phyloP scores from a whole-genome alignment of 1,140 invertebrate genomes.

The Asbolus verrucosus region DNA sequence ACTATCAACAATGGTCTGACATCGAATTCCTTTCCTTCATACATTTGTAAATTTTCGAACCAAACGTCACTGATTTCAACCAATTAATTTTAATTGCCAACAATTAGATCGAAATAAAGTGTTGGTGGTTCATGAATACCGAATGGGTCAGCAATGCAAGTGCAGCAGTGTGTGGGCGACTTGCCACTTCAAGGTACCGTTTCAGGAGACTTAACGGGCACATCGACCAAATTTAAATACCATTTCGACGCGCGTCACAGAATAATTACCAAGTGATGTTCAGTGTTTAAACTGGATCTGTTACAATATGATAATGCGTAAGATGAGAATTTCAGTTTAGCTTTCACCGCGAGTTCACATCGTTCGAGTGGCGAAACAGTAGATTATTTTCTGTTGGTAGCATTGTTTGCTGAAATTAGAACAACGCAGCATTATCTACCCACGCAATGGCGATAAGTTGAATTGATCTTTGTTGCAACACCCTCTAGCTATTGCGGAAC shows the following conservation, averaged over 20 bases:
- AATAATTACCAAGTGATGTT: too few species aligned
- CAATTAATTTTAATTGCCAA: conserved; percentile 30
- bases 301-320: conserved; percentile 6
- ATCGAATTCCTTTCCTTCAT: conserved; percentile 7
- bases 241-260: too few species aligned
- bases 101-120: conserved; percentile 5
- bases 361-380: background rate
- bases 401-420: conserved; percentile 23
- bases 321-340: conserved; percentile 26
- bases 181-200: too few species aligned
- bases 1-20: conserved; percentile 22
- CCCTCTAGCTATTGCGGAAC: conserved; percentile 24
- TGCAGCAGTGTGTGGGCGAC: too few species aligned
- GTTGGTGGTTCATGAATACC: conserved; percentile 10
- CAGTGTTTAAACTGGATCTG: too few species aligned
- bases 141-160: too few species aligned
- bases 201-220: too few species aligned
- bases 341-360: conserved; percentile 20
- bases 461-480: conserved; percentile 19
- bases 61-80: background rate
- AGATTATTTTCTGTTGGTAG: background rate
- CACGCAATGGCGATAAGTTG: conserved; percentile 7
- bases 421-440: conserved; percentile 21
- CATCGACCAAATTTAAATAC: too few species aligned
- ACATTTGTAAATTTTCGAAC: background rate